These are phyloP conservation scores for Stegostoma tigrinum DNA, from an alignment of 2,113 vertebrate species.

Conservation along the genomic window DNA sequence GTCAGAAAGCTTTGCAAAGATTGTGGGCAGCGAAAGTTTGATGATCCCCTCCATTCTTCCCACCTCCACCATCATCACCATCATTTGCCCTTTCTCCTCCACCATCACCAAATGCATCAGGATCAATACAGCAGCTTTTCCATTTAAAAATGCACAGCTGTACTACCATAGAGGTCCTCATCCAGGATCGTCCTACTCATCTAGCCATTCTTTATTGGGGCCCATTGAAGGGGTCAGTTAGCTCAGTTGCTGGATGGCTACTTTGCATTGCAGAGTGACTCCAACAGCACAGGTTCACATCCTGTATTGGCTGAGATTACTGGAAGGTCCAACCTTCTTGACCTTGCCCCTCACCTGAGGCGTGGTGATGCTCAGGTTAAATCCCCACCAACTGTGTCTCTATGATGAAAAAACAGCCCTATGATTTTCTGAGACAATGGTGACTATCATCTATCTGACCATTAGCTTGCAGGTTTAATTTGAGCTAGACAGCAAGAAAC, in stretches of 20 bases:
- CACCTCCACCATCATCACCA: neutral
- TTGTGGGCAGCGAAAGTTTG: neutral
- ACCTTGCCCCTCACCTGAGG: too few relatives aligned
- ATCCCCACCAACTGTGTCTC: too few relatives aligned
- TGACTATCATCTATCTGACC: neutral
- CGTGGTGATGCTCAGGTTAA: too few relatives aligned
- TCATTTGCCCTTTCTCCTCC: too few relatives aligned
- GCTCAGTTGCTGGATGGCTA: too few relatives aligned
- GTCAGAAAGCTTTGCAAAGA: neutral
- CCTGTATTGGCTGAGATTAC: too few relatives aligned
- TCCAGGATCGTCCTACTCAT: neutral
- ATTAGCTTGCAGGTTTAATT: neutral
- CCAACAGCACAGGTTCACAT: too few relatives aligned
- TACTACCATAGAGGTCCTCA: neutral
- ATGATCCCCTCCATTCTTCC: neutral
- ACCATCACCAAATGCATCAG: neutral
- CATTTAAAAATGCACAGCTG: neutral
- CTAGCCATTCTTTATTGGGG: neutral
- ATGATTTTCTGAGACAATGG: too few relatives aligned
- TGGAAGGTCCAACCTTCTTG: too few relatives aligned
- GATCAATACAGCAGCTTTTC: neutral
- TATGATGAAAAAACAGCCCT: too few relatives aligned
- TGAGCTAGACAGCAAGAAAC: neutral
- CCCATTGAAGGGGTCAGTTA: too few relatives aligned
- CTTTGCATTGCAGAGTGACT: too few relatives aligned